Evolutionary conservation across 2,888 invertebrate species (phyloP).

Genomic region (Diogma glabrata): DNA sequence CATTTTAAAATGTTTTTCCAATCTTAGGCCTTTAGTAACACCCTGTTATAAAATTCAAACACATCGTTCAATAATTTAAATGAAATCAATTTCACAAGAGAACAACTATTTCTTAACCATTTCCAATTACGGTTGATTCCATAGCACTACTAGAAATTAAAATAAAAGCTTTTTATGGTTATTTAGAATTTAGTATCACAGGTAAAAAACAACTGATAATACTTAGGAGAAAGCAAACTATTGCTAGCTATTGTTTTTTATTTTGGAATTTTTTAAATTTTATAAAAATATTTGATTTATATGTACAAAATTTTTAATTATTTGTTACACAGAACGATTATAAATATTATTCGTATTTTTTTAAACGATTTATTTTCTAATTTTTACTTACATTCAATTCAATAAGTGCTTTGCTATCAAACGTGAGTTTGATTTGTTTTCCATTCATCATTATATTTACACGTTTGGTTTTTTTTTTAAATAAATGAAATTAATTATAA

Average conservation of each 20-base stretch:
- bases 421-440: neutral
- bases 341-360: neutral
- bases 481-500: too few relatives aligned
- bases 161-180: too few relatives aligned
- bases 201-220: conserved; percentile 5
- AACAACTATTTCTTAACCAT: too few relatives aligned
- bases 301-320: conserved; percentile 7
- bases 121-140: too few relatives aligned
- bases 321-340: neutral
- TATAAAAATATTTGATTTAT: neutral
- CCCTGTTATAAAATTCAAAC: too few relatives aligned
- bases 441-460: neutral
- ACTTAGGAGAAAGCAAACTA: too few relatives aligned
- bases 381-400: conserved; percentile 18
- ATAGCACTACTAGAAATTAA: too few relatives aligned
- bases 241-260: neutral
- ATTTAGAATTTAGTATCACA: conserved; percentile 11
- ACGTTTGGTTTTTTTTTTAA: too few relatives aligned
- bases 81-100: too few relatives aligned
- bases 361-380: neutral
- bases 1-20: too few relatives aligned
- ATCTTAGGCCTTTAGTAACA: too few relatives aligned
- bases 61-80: too few relatives aligned
- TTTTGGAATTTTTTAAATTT: neutral
- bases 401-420: conserved; percentile 20